Evolutionary conservation across 2,888 invertebrate genomes (phyloP).

Genomic region (Epiblema foenella): DNA sequence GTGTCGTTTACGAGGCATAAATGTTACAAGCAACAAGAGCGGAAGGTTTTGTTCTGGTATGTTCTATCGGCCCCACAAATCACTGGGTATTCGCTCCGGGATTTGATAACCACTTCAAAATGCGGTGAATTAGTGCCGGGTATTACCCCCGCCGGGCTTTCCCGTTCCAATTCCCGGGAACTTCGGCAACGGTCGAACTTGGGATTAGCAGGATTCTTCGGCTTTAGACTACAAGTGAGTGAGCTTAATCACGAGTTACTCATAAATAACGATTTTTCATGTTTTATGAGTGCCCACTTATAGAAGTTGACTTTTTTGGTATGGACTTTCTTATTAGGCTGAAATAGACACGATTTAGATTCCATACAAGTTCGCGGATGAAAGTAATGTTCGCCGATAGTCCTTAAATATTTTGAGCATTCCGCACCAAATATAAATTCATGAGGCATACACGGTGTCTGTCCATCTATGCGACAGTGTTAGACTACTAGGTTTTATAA

Average conservation of each 20-base stretch:
- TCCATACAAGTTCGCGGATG: background rate
- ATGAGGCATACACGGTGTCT: background rate
- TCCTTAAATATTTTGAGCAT: background rate
- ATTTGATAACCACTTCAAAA: constrained; percentile 18
- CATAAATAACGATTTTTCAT: background rate
- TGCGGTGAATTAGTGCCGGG: constrained; percentile 21
- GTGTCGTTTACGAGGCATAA: background rate
- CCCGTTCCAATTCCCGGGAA: constrained; percentile 21
- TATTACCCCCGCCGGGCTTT: constrained; percentile 23
- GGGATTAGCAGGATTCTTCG: constrained; percentile 29
- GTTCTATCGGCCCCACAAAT: background rate
- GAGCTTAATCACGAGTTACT: constrained; percentile 6
- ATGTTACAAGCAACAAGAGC: background rate
- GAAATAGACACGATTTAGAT: background rate
- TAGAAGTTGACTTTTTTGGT: background rate
- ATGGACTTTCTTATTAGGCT: background rate
- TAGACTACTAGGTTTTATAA: background rate
- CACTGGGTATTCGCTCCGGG: background rate
- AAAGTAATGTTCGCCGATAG: background rate
- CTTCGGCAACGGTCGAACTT: constrained; percentile 21
- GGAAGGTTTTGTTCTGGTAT: background rate
- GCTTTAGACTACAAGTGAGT: constrained; percentile 2
- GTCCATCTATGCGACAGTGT: background rate
- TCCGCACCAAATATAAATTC: background rate
- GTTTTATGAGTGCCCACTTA: background rate